Evolutionary conservation across 2,888 invertebrate species (phyloP).

Genomic region (Hirtodrosophila confusa): DNA sequence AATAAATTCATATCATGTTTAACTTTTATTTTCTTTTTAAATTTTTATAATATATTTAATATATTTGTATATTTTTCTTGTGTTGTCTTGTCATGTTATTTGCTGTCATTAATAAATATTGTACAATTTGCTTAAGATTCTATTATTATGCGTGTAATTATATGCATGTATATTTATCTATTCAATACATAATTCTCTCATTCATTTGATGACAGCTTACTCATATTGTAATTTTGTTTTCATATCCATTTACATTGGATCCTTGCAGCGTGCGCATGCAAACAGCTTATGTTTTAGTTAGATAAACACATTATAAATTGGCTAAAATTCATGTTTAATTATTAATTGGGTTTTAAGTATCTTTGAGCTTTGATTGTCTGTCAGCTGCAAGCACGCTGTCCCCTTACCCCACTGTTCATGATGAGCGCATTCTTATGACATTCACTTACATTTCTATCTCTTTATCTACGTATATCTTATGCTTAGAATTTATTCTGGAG

Average conservation of each 20-base stretch:
- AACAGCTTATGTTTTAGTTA: conserved; percentile 30
- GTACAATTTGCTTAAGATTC: conserved; percentile 57
- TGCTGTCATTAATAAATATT: conserved; percentile 59
- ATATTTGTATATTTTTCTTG: conserved; percentile 33
- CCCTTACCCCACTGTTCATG: conserved; percentile 12
- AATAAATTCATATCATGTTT: conserved; percentile 25
- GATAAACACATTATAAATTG: conserved; percentile 33
- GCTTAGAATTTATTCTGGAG: conserved; percentile 1
- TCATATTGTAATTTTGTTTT: conserved; percentile 2
- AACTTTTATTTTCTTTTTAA: conserved; percentile 39
- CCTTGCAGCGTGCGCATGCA: conserved; percentile 44
- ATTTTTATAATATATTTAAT: conserved; percentile 56
- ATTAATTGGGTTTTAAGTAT: conserved; percentile 18
- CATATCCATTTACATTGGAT: conserved; percentile 11
- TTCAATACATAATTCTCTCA: conserved; percentile 15
- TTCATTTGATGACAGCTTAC: conserved; percentile 20
- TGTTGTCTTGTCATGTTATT: conserved; percentile 21
- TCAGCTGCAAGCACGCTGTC: conserved; percentile 69
- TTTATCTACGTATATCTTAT: neutral
- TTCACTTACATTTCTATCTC: conserved; percentile 23
- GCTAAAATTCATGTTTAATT: conserved; percentile 40
- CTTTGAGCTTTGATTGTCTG: conserved; percentile 76
- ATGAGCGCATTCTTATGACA: conserved; percentile 20
- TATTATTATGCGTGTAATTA: conserved; percentile 26
- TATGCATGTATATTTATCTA: conserved; percentile 11